phyloP scores from a whole-genome alignment of 2,888 invertebrate genomes.

The Nycteola revayana region DNA sequence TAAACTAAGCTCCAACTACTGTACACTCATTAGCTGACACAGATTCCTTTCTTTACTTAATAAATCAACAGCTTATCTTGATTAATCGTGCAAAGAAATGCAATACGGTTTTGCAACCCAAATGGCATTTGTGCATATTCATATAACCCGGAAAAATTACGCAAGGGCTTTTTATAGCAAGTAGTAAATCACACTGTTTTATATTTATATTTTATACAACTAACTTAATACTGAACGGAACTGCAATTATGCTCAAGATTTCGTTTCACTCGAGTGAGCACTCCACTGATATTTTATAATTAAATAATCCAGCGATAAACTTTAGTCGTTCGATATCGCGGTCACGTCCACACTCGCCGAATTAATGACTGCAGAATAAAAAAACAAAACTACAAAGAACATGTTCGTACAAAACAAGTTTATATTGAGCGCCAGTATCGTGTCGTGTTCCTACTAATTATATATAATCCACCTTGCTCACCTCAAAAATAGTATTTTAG shows the following conservation, averaged over 20 bases:
- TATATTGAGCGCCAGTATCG: slow-evolving; percentile 10
- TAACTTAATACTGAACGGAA: slow-evolving; percentile 8
- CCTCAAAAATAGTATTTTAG: slow-evolving; percentile 16
- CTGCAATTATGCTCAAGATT: slow-evolving; percentile 7
- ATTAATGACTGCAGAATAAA: slow-evolving; percentile 8
- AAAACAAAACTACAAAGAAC: slow-evolving; percentile 6
- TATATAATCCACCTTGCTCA: slow-evolving; percentile 13
- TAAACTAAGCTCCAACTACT: neutral
- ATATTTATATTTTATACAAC: no score
- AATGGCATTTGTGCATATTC: no score
- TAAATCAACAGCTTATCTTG: neutral
- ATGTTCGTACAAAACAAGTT: slow-evolving; percentile 8
- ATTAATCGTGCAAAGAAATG: no score
- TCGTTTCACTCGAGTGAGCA: slow-evolving; percentile 16
- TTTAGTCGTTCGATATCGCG: slow-evolving; percentile 22
- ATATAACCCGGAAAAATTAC: no score
- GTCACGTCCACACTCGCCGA: slow-evolving; percentile 30
- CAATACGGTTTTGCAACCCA: no score
- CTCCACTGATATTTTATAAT: slow-evolving; percentile 23
- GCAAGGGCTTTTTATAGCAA: no score
- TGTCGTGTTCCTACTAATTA: slow-evolving; percentile 11
- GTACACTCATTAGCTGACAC: neutral
- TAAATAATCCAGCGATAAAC: slow-evolving; percentile 35
- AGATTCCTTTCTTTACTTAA: neutral
- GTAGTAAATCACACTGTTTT: no score